These are phyloP conservation scores for Mus minutoides DNA, from an alignment of 2,797 vertebrate species.

Conservation along the genomic window DNA sequence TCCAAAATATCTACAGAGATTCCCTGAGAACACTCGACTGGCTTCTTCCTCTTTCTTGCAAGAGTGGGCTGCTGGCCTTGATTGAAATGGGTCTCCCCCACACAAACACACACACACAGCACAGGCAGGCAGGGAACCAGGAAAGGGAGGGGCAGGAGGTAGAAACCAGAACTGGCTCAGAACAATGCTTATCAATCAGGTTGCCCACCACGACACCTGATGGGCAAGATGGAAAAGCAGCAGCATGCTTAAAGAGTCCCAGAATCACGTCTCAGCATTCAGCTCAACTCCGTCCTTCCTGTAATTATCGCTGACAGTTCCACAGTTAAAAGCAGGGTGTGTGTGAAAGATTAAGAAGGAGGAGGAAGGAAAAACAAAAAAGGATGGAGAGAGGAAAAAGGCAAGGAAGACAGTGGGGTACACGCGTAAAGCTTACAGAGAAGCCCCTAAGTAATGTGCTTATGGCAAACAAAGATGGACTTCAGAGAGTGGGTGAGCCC, in stretches of 20 bases:
- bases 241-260: not conserved
- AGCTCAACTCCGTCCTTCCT: not conserved
- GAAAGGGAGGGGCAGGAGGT: not conserved
- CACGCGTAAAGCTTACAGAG: not conserved
- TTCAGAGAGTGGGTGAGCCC: not conserved
- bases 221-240: constrained; percentile 25
- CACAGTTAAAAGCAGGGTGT: not conserved
- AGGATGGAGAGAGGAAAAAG: not conserved
- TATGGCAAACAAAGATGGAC: not conserved
- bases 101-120: no score
- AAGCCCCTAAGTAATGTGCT: not conserved
- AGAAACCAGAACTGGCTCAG: not conserved
- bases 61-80: not conserved
- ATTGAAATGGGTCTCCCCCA: not conserved
- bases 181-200: fast-evolving
- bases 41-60: not conserved
- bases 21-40: no score
- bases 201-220: not conserved
- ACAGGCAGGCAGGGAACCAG: not conserved
- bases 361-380: not conserved
- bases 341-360: not conserved
- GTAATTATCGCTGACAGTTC: not conserved
- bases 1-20: not conserved
- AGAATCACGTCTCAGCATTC: not conserved
- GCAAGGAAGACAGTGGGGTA: not conserved